These are phyloP conservation scores for Sphaerophoria taeniata DNA, from an alignment of 2,888 invertebrate species.

Conservation along the genomic window DNA sequence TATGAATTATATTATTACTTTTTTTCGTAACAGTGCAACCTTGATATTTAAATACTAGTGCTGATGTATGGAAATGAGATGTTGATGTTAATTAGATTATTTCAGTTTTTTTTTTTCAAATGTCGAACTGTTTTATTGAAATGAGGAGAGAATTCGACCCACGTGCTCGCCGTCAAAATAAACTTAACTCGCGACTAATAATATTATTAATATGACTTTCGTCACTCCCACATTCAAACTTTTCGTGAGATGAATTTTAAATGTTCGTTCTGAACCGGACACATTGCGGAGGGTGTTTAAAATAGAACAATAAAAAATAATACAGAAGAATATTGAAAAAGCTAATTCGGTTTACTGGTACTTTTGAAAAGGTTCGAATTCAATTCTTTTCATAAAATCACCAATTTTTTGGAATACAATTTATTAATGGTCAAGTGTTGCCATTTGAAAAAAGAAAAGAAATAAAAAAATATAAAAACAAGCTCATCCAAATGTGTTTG, in stretches of 20 bases:
- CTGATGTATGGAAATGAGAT: conserved; percentile 6
- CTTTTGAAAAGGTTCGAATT: too few relatives aligned
- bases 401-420: too few relatives aligned
- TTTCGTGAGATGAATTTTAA: neutral
- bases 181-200: conserved; percentile 63
- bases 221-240: neutral
- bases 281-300: neutral
- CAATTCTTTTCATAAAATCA: too few relatives aligned
- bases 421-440: too few relatives aligned
- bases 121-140: conserved; percentile 14
- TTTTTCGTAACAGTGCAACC: neutral
- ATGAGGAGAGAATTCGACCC: conserved; percentile 26
- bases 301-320: too few relatives aligned
- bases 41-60: neutral
- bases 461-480: too few relatives aligned
- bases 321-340: too few relatives aligned
- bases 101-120: neutral
- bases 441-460: too few relatives aligned
- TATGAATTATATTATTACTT: neutral
- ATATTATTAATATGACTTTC: conserved; percentile 46
- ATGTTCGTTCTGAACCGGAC: neutral
- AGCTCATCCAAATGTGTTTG: too few relatives aligned
- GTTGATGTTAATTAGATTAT: conserved; percentile 31
- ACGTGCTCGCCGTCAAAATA: conserved; percentile 53
- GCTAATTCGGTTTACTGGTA: too few relatives aligned